A percentile compares a stretch with the other conserved stretches of the same genome.
Conservation (phyloP, 2,113 vertebrate genomes). For the Carassius auratus region DNA sequence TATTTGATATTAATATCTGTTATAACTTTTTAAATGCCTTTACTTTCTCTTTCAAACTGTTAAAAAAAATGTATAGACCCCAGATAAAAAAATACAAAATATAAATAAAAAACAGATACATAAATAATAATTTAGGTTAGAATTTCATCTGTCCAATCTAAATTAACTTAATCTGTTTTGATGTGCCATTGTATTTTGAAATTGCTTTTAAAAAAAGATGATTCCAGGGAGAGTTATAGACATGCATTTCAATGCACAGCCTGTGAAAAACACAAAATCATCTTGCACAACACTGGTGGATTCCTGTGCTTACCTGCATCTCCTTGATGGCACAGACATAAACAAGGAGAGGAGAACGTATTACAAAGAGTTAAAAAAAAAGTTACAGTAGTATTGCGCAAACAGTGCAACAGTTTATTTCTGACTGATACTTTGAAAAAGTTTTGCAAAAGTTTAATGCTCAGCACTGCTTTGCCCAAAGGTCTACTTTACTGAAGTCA, state of each 20-base stretch:
- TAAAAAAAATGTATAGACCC: background rate
- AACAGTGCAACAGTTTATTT: slow-evolving; percentile 1
- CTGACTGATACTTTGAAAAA: slow-evolving; percentile 9
- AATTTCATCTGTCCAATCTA: background rate
- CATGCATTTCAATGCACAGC: slow-evolving; percentile 27
- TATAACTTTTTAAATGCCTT: background rate
- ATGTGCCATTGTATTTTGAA: background rate
- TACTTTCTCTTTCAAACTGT: background rate
- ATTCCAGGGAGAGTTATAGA: background rate
- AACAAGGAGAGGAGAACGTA: slow-evolving; percentile 81
- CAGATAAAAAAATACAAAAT: background rate
- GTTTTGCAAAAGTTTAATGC: too few relatives aligned
- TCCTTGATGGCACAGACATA: slow-evolving; percentile 88
- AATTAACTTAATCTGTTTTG: background rate
- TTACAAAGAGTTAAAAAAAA: slow-evolving; percentile 64
- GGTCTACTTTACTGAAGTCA: background rate
- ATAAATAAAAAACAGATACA: background rate
- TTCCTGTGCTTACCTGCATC: slow-evolving; percentile 88
- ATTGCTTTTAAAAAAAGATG: background rate
- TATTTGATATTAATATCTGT: background rate
- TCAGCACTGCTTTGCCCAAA: background rate
- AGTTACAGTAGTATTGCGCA: slow-evolving; percentile 28
- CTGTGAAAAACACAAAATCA: background rate
- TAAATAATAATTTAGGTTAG: too few relatives aligned
- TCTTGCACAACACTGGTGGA: slow-evolving; percentile 49